These are phyloP conservation scores for Ornithoptera priamus DNA, from an alignment of 2,888 invertebrate genomes.

Conservation along the genomic window DNA sequence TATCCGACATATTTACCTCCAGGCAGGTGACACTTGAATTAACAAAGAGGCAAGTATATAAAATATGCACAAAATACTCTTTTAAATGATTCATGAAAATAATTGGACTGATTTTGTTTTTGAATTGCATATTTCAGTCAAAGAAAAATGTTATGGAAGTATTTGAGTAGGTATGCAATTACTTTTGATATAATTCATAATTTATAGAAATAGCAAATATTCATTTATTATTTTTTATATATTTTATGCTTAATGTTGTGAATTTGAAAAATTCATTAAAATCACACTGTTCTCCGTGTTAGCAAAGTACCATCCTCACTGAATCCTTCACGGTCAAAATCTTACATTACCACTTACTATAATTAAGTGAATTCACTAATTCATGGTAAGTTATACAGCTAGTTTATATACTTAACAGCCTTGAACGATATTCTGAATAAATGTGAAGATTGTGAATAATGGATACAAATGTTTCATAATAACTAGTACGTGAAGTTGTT, in stretches of 20 bases:
- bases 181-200: conserved; percentile 1
- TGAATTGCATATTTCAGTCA: conserved; percentile 64
- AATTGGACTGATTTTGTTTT: conserved; percentile 29
- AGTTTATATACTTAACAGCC: background rate
- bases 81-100: conserved; percentile 19
- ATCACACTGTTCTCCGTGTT: no score
- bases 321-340: background rate
- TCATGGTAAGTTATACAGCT: no score
- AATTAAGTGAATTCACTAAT: no score
- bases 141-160: conserved; percentile 70
- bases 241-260: background rate
- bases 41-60: conserved; percentile 69
- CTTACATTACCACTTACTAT: no score
- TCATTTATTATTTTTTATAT: no score
- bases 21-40: conserved; percentile 71
- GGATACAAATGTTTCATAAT: background rate
- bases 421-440: background rate
- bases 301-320: background rate
- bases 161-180: conserved; percentile 65
- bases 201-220: no score
- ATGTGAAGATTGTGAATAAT: background rate
- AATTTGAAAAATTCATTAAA: background rate
- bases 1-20: conserved; percentile 52
- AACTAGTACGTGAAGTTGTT: conserved; percentile 1
- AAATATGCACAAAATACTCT: conserved; percentile 25